Evolutionary conservation across 2,888 invertebrate species (phyloP), one percentile per base, ranked within the genome.

Genomic region (Oscheius sp.): DNA sequence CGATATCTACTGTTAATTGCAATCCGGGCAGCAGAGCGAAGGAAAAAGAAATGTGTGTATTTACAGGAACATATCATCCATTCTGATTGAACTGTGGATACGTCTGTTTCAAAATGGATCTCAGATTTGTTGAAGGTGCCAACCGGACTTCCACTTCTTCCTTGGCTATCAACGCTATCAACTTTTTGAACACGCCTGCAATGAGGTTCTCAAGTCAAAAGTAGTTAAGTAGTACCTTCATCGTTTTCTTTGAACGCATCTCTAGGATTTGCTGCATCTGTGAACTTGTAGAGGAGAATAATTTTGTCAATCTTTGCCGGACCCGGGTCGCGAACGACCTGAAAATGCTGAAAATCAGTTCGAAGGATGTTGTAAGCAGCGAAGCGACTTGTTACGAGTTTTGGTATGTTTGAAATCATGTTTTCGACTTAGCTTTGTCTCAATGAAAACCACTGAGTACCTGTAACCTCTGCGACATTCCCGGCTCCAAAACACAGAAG

Each of bases 291-390:
- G 13, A 83, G 73, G 10, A 86, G 53, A 10, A 86, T 75, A 29
- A 86, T 79, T 73, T 86, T 86, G 76, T 86, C 86, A 29, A 76
- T 63, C 76, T 84, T 84, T 5, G 86, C 80, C 2, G 81, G 77
- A 9, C 86, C 86, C 2, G 85, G 83, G 63, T 86, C 86, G 5
- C 86, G 80, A 9, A 86, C 83, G n/a, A 85, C 79, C 81, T 84
- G 79, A 32, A 82, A 73, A 21, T 21, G 21, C 21, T 21, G 21
- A 21, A 21, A 21, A 21, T 21, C 21, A 21, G 21, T 21, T 21
- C 21, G 21, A 21, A 21, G 21, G 21, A 21, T 21, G 21, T 0
- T 21, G 21, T 21, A 21, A 21, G 21, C 21, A 21, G 21, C 21
- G 21, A 21, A 21, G 21, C 21, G 21, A 21, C 21, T 21, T 21